These are phyloP conservation scores for Calephelis nemesis DNA, from an alignment of 1,140 invertebrate genomes.

Conservation along the genomic window DNA sequence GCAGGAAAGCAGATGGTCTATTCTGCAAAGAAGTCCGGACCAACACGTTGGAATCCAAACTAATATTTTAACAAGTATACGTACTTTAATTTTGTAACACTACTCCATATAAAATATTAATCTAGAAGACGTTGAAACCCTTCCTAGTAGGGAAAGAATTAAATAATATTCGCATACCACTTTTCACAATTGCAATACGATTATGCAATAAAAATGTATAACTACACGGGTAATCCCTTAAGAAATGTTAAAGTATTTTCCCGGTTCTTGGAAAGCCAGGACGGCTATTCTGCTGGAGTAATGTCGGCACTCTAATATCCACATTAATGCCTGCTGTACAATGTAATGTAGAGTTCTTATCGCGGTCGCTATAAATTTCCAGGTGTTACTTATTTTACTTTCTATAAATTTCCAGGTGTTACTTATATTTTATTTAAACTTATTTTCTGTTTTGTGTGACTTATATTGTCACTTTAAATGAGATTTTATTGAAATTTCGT, in stretches of 20 bases:
- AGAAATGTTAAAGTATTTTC: slow-evolving; percentile 10
- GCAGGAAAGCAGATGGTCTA: no score
- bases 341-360: slow-evolving; percentile 19
- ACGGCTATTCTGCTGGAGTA: slow-evolving; percentile 9
- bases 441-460: no score
- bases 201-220: background rate
- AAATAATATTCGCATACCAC: background rate
- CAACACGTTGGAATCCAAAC: no score
- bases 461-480: no score
- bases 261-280: slow-evolving; percentile 10
- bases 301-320: slow-evolving; percentile 14
- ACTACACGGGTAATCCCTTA: slow-evolving; percentile 12
- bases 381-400: slow-evolving; percentile 17
- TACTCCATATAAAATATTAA: no score
- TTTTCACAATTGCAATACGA: background rate
- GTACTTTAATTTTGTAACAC: no score
- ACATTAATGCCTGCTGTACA: slow-evolving; percentile 19
- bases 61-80: no score
- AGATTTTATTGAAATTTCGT: no score
- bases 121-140: no score
- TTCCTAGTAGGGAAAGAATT: background rate
- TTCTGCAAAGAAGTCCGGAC: no score
- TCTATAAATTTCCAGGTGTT: background rate
- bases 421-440: no score
- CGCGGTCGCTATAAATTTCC: slow-evolving; percentile 9